Conservation (phyloP, 2,888 invertebrate genomes). For the Silvanus unidentatus region DNA sequence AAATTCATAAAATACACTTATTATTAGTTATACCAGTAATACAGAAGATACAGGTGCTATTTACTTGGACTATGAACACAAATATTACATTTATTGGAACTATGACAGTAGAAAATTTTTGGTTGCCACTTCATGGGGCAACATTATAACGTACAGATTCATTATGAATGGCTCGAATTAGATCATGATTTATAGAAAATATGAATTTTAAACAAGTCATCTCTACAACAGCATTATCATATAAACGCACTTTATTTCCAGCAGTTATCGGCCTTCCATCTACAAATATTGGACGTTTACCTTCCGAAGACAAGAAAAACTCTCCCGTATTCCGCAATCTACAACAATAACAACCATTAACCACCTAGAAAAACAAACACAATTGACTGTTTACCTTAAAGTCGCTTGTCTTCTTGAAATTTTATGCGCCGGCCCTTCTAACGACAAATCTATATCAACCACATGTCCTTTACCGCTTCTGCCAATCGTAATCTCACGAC, state of each 20-base stretch:
- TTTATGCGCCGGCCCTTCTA: slow-evolving; percentile 93
- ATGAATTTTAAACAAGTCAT: slow-evolving; percentile 88
- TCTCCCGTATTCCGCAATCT: slow-evolving; percentile 87
- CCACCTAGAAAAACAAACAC: not conserved
- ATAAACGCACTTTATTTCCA: slow-evolving; percentile 83
- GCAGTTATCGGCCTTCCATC: slow-evolving; percentile 86
- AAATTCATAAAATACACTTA: too few relatives aligned
- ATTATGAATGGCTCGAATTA: slow-evolving; percentile 82
- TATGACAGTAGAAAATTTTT: too few relatives aligned
- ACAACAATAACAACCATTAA: slow-evolving; percentile 16
- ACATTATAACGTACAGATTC: slow-evolving; percentile 78
- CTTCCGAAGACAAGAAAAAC: slow-evolving; percentile 92
- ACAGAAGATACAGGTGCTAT: too few relatives aligned
- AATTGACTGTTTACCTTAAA: slow-evolving; percentile 51
- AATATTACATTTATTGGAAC: too few relatives aligned
- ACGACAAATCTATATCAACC: slow-evolving; percentile 87
- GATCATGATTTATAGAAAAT: slow-evolving; percentile 87
- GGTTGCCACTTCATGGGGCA: slow-evolving; percentile 25
- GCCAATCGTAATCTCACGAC: slow-evolving; percentile 91
- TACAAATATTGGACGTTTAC: slow-evolving; percentile 88
- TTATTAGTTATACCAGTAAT: too few relatives aligned
- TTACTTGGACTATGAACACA: too few relatives aligned
- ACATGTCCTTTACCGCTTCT: slow-evolving; percentile 79
- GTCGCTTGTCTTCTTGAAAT: slow-evolving; percentile 90
- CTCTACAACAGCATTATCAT: slow-evolving; percentile 93